These are phyloP conservation scores for Pseudochromis fuscus DNA, from an alignment of 2,797 vertebrate species.

Conservation along the genomic window DNA sequence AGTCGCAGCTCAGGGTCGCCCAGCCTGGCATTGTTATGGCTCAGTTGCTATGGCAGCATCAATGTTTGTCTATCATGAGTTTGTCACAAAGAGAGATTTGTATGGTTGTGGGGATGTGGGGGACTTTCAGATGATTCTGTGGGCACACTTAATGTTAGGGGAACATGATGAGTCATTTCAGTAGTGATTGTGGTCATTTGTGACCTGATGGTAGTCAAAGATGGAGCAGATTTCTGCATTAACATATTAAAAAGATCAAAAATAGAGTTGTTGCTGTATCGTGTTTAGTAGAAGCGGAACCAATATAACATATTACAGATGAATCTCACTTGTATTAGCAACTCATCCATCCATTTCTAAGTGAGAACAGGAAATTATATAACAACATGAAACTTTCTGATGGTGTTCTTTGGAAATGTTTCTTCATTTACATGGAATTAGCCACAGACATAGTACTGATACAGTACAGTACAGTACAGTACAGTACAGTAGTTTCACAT, in stretches of 20 bases:
- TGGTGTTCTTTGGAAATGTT: neutral
- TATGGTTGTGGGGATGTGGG: conserved; percentile 32
- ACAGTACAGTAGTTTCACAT: no score
- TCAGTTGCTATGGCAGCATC: conserved; percentile 72
- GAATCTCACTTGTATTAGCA: neutral
- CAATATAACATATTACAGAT: neutral
- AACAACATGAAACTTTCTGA: neutral
- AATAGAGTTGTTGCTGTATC: neutral
- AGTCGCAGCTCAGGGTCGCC: conserved; percentile 55
- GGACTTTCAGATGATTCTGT: conserved; percentile 15
- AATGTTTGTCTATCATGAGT: conserved; percentile 68
- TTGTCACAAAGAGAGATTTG: conserved; percentile 73
- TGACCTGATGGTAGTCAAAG: neutral
- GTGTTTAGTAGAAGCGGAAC: neutral
- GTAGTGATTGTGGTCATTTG: neutral
- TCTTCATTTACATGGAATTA: neutral
- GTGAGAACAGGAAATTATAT: neutral
- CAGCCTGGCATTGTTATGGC: conserved; percentile 67
- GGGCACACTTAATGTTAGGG: neutral
- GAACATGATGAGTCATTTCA: neutral
- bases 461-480: neutral
- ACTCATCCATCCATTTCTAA: neutral
- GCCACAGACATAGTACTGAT: neutral
- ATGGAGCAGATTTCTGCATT: neutral
- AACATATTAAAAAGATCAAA: neutral